Base-by-base conservation (phyloP, 2,113 vertebrate species). In the Sporophila hypoxantha region DNA sequence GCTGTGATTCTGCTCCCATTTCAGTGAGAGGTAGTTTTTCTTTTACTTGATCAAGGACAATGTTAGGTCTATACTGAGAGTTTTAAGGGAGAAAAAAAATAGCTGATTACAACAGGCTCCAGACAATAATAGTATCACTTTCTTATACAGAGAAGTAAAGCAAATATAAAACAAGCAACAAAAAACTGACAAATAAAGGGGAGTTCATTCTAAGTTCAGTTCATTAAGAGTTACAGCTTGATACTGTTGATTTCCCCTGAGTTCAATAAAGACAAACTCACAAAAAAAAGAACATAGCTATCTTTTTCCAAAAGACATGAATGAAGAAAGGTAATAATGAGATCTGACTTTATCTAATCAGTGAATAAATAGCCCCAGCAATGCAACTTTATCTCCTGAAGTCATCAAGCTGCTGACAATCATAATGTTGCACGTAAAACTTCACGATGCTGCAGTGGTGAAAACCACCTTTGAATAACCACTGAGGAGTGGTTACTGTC, bases 131-230 rank as follows among this genome's bases (percentile, higher is more conserved):
- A 62, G 27, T 62, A 85, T 82, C 25, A 14, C 36, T 93, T 82
- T 76, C 64, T 69, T 76, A 65, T 36, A 62, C 55, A 76, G n/a
- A 82, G 59, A 19, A 87, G 67, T 47, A 78, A 92, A 79, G 42
- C 27, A 79, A 88, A 79, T 84, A 55, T 34, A 82, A 92, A 92
- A 60, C 29, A 83, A 91, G 64, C 34, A 90, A 82, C 34, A 79
- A 56, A 70, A 94, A 70, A 30, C 8, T 64, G 29, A 81, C 32
- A 50, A 49, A 65, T 41, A 50, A 85, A 91, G 23, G 15, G 9
- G 71, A 94, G 94, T 94, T 93, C 94, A 88, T 88, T 84, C 67
- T 66, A 88, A 95, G 93, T 92, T 92, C 90, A 93, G 52, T 44
- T 91, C 78, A 79, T 88, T 88, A 90, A 74, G 67, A 76, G 70